Evolutionary conservation across 1,140 invertebrate genomes (phyloP).

Genomic region (Aricia agestis): DNA sequence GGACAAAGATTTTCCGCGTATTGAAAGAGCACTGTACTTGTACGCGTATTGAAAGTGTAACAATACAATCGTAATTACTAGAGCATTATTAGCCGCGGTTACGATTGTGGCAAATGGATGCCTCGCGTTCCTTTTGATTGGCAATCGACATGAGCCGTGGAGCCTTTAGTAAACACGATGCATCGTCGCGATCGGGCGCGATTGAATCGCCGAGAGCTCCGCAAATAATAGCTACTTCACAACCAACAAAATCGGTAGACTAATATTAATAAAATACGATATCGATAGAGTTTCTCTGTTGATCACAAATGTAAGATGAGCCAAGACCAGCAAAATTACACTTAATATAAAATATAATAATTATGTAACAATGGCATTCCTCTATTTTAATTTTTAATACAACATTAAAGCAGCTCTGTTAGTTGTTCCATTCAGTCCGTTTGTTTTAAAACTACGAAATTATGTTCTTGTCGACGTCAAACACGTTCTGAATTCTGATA

Average conservation of each 20-base stretch:
- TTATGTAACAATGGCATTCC: too few relatives aligned
- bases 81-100: conserved; percentile 21
- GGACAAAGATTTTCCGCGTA: too few relatives aligned
- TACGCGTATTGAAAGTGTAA: not conserved
- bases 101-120: conserved; percentile 43
- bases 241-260: conserved; percentile 24
- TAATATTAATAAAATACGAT: conserved; percentile 17
- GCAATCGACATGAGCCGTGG: conserved; percentile 62
- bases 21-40: too few relatives aligned
- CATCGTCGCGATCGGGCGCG: conserved; percentile 48
- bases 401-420: too few relatives aligned
- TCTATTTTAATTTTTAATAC: too few relatives aligned
- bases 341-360: too few relatives aligned
- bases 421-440: too few relatives aligned
- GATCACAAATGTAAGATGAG: too few relatives aligned
- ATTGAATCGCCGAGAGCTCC: conserved; percentile 50
- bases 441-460: too few relatives aligned
- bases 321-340: too few relatives aligned
- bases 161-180: conserved; percentile 63
- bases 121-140: conserved; percentile 52
- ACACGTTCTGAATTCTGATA: too few relatives aligned
- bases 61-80: conserved; percentile 1
- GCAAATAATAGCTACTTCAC: conserved; percentile 52
- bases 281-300: not conserved
- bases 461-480: too few relatives aligned